Evolutionary conservation across 1,140 invertebrate genomes (phyloP), one percentile per base, ranked within the genome.

Genomic region (Caenorhabditis remanei): DNA sequence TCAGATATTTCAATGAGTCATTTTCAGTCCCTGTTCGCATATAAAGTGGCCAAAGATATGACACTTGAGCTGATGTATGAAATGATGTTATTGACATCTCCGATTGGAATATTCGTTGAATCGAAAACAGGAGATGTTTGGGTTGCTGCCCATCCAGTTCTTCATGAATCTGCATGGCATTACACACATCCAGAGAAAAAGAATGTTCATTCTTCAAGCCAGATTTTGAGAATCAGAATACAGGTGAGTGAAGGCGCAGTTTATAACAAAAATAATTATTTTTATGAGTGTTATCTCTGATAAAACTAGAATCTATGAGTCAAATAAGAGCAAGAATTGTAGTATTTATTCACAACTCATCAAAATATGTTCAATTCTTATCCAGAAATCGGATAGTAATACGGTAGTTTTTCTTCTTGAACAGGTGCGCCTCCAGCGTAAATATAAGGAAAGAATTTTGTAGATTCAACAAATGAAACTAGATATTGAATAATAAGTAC

Each of bases 121-220:
- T 65, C 56, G 24, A 85, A 85, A 65, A 41, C 56, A 9, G 84
- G 84, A 85, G 84, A 85, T 50, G 41, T 85, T 24, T 79, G 71
- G 71, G 24, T 79, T 48, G 71, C 71, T 11, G 71, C 71, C 24
- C 71, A 79, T 79, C 71, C 71, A 14, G 71, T 79, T 21, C 32
- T 79, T 11, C 46, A 79, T 79, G 71, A 79, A 79, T 24, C 71
- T 24, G 71, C 71, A 24, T 79, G 71, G 71, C 71, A 79, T 79
- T 79, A 79, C 24, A 24, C 71, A 5, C 46, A 79, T 79, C 46
- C 40, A 24, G 71, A 79, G 4, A 50, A n/a, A 3, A 48, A 79
- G 4, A 48, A 79, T 13, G 46, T 79, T 24, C 71, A 79, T 50
- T 79, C 71, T 4, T 53, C 71, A 4, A 79, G 71, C n/a, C 71